Conservation (phyloP, 1,140 invertebrate species). For the Agrypnia vestita region DNA sequence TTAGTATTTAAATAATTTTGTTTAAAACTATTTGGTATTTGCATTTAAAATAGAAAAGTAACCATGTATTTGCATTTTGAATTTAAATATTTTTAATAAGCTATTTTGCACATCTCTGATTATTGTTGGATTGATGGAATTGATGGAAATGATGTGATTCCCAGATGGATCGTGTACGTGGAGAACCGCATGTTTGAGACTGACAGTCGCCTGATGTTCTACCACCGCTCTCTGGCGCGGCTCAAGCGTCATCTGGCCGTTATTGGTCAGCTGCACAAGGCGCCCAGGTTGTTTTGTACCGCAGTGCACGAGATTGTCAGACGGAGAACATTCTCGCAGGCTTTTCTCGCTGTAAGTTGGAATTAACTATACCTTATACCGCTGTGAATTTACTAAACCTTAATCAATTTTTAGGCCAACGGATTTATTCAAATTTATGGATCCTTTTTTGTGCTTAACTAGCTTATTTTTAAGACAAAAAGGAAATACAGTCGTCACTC, state of each 20-base stretch:
- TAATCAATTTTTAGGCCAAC: not conserved
- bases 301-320: constrained; percentile 90
- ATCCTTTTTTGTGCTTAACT: too few species aligned
- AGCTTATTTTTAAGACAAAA: too few species aligned
- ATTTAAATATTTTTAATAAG: too few species aligned
- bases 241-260: constrained; percentile 85
- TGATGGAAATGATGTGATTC: constrained; percentile 41
- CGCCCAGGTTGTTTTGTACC: constrained; percentile 86
- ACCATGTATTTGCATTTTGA: too few species aligned
- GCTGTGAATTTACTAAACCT: not conserved
- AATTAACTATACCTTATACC: too few species aligned
- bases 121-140: too few species aligned
- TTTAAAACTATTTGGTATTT: too few species aligned
- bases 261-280: constrained; percentile 88
- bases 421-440: too few species aligned
- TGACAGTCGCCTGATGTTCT: constrained; percentile 84
- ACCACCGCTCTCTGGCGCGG: constrained; percentile 85
- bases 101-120: too few species aligned
- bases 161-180: constrained; percentile 88
- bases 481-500: too few species aligned
- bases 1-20: too few species aligned
- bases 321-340: constrained; percentile 81
- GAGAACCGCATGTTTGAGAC: constrained; percentile 89
- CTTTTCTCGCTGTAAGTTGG: constrained; percentile 79
- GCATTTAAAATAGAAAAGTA: too few species aligned